Evolutionary conservation across 1,140 invertebrate species (phyloP).

Genomic region (Meteorus sp.): DNA sequence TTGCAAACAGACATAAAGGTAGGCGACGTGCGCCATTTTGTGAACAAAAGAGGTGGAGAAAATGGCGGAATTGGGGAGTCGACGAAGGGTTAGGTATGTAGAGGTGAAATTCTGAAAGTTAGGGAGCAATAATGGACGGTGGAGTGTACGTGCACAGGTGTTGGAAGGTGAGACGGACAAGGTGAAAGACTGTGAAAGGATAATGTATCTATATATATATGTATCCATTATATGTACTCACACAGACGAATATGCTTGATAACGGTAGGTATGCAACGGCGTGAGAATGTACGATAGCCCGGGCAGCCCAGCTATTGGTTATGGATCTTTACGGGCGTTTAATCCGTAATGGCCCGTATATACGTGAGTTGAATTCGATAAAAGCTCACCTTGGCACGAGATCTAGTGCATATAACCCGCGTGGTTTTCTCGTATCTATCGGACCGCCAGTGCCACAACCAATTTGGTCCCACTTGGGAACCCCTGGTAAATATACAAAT

Average conservation of each 20-base stretch:
- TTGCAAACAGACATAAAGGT: background rate
- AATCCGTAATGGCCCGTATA: slow-evolving; percentile 35
- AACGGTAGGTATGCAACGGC: too few species aligned
- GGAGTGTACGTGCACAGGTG: slow-evolving; percentile 15
- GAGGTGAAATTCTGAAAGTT: too few species aligned
- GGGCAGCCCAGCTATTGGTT: slow-evolving; percentile 27
- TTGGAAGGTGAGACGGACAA: background rate
- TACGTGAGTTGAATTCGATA: slow-evolving; percentile 34
- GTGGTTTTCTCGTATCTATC: slow-evolving; percentile 13
- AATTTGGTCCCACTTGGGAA: background rate
- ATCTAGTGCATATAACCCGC: slow-evolving; percentile 24
- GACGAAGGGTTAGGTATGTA: background rate
- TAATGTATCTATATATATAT: too few species aligned
- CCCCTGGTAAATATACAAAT: background rate
- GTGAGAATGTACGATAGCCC: too few species aligned
- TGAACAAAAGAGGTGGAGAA: background rate
- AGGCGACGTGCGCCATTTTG: too few species aligned
- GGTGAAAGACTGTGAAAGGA: background rate
- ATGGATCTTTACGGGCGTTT: slow-evolving; percentile 37
- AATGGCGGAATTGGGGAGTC: background rate
- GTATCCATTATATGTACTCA: too few species aligned
- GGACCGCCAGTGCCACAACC: background rate
- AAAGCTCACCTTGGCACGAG: slow-evolving; percentile 21
- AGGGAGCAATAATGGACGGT: slow-evolving; percentile 6
- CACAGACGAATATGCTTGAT: too few species aligned